A percentile compares a stretch with the other conserved stretches of the same genome.
Conservation (phyloP, 2,113 vertebrate species). For the Hyaena hyaena region DNA sequence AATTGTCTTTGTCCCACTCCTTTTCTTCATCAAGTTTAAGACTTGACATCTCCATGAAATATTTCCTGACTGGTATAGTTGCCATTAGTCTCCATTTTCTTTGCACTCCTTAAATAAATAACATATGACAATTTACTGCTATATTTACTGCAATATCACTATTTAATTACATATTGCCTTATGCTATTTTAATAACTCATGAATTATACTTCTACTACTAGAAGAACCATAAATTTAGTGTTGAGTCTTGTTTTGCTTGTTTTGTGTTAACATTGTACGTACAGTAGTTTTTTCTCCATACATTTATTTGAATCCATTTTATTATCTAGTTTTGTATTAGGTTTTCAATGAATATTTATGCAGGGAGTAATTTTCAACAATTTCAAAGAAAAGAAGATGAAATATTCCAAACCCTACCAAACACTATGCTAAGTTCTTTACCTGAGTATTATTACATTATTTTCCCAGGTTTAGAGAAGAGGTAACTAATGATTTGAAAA, state of each 20-base stretch:
- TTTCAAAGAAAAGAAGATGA: background rate
- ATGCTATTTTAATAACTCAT: background rate
- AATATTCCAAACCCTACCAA: background rate
- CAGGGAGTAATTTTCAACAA: background rate
- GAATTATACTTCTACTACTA: background rate
- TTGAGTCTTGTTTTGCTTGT: background rate
- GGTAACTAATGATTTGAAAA: background rate
- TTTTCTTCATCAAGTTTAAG: background rate
- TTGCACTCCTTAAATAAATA: background rate
- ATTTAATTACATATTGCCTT: background rate
- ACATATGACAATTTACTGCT: background rate
- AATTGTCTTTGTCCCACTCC: background rate
- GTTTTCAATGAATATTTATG: background rate
- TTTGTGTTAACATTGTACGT: background rate
- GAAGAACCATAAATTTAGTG: background rate
- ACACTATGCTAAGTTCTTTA: background rate
- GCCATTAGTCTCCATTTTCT: background rate
- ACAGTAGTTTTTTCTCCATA: background rate
- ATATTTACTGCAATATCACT: background rate
- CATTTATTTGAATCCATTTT: background rate
- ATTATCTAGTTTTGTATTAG: background rate
- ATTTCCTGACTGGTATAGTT: background rate
- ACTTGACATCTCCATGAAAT: background rate
- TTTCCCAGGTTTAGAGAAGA: background rate
- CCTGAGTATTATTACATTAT: background rate